Base-by-base conservation (phyloP, 2,888 invertebrate species). In the Xanthia icteritia region DNA sequence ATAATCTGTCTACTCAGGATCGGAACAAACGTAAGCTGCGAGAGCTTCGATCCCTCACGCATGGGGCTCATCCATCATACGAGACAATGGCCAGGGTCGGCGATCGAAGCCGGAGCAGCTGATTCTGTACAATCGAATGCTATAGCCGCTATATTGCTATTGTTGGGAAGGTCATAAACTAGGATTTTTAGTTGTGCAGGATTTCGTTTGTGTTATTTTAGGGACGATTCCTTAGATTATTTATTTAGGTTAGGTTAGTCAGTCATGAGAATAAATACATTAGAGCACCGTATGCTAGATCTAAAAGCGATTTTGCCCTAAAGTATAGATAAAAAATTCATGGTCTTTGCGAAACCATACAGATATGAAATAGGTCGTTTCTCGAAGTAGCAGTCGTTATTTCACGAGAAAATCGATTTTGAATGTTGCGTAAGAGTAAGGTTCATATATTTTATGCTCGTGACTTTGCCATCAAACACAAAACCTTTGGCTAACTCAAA, bases 11-110 rank as follows among this genome's bases (percentile, higher is more conserved):
- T 74, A 68, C 76, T 79, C 72, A 65, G 79, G 64, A 84, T 79
- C 82, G 82, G 77, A 84, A 89, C 86, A 84, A 81, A 86, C 88
- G 78, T 94, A 95, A 95, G 91, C 94, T 89, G 81, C 79, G 71
- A 82, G 83, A 84, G 80, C 79, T 84, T 83, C 80, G 77, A 81
- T 73, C 90, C 92, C 93, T 93, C 95, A 96, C 96, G 95, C 88
- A 82, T 87, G 63, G 66, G 84, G 89, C 83, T 91, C 93, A 95
- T 95, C 94, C 91, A 95, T 95, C 95, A 95, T 89, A 64, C 86
- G 74, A 81, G 89, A 94, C 95, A 95, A 95, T 90, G 72, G 67
- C 80, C 86, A 87, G 87, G 85, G 83, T 86, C 87, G 84, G 82
- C 84, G 89, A 83, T 87, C 86, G 85, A 84, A 82, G 78, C 79